These are phyloP conservation scores for Uloborus diversus DNA, from an alignment of 1,140 invertebrate species.

Conservation along the genomic window DNA sequence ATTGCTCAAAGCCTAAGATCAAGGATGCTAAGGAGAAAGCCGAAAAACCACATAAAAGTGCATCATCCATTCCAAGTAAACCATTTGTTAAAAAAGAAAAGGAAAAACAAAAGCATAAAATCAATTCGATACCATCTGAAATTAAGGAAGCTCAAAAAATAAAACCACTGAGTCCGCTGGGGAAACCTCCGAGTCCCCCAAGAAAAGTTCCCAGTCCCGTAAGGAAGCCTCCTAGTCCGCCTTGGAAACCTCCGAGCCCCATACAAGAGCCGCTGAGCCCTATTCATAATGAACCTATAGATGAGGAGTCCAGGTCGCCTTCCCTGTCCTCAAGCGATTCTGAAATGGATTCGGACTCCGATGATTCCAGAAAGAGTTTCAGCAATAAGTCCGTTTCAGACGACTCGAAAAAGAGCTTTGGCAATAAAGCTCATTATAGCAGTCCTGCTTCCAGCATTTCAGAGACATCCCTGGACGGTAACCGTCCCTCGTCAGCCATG, in stretches of 20 bases:
- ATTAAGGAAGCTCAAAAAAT: not conserved
- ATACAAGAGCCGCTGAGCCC: too few species aligned
- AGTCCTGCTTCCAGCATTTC: slow-evolving; percentile 41
- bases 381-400: not conserved
- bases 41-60: not conserved
- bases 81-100: slow-evolving; percentile 14
- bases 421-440: slow-evolving; percentile 16
- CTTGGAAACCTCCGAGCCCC: too few species aligned
- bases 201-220: too few species aligned
- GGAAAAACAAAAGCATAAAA: slow-evolving; percentile 15
- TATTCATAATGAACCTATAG: too few species aligned
- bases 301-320: too few species aligned
- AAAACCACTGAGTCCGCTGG: not conserved
- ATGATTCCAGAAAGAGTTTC: not conserved
- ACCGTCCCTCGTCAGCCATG: not conserved
- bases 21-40: slow-evolving; percentile 10
- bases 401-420: not conserved
- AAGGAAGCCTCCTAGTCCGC: not conserved
- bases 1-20: not conserved
- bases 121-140: not conserved
- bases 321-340: not conserved
- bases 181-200: too few species aligned
- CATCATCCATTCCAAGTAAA: too few species aligned
- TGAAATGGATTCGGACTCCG: not conserved
- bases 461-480: slow-evolving; percentile 31